Evolutionary conservation across 1,140 invertebrate species (phyloP), one percentile per base, ranked within the genome.

Genomic region (Apis laboriosa): DNA sequence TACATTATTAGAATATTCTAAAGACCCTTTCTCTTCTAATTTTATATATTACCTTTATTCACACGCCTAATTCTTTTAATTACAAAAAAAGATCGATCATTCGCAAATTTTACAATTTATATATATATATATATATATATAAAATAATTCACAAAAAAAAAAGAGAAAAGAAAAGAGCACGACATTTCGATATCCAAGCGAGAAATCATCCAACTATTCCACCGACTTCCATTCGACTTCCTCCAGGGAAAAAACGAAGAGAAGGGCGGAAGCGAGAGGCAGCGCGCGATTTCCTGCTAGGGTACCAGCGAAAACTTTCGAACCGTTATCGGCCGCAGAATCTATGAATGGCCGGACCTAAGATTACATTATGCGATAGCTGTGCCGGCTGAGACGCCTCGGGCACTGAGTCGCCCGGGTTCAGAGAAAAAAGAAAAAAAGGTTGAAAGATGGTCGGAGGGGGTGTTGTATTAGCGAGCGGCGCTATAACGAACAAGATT

Each of bases 301-400:
- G 55, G 63, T 49, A 63, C 76, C 83, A 77, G 34, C 58, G 75
- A 86, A 24, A 88, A 88, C 77, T 88, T 86, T 86, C 73, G 60
- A 86, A 85, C 86, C 71, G 75, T 28, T 88, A 88, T 88, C 87
- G 74, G 72, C 80, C 74, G 56, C 77, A 55, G 84, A 80, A 88
- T 88, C 86, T 88, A 85, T 77, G 87, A 88, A 88, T 86, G 78
- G 87, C 74, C 58, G 87, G 73, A 85, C 77, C 77, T 73, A 51
- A 88, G 86, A 88, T 88, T 88, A 88, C 87, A 84, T 88, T 88
- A 80, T 34, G 60, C 63, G 87, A 88, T 87, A 88, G 21, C 61
- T 21, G 51, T 60, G 77, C 28, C 51, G 72, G 34, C 34, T 56
- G 80, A 84, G 75, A 83, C 83, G 84, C 83, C 77, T 76, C 73